Evolutionary conservation across 2,888 invertebrate genomes (phyloP).

Genomic region (Sericinus montela): DNA sequence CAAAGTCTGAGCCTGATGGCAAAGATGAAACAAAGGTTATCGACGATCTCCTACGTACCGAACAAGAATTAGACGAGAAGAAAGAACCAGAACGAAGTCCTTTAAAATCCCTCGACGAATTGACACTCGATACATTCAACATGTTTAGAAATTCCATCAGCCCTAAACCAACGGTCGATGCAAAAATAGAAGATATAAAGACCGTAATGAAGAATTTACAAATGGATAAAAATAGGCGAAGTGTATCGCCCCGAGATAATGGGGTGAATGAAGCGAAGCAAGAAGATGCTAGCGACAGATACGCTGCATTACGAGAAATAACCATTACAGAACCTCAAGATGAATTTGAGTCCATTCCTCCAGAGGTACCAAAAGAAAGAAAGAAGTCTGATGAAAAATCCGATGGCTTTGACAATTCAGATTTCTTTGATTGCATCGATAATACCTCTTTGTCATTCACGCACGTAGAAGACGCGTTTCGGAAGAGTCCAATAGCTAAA

Average conservation of each 20-base stretch:
- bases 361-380: slow-evolving; percentile 67
- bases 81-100: slow-evolving; percentile 59
- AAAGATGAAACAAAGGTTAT: slow-evolving; percentile 41
- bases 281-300: slow-evolving; percentile 81
- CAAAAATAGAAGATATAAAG: slow-evolving; percentile 70
- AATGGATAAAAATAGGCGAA: slow-evolving; percentile 54
- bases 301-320: slow-evolving; percentile 89
- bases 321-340: slow-evolving; percentile 82
- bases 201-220: slow-evolving; percentile 68
- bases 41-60: slow-evolving; percentile 43
- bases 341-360: slow-evolving; percentile 70
- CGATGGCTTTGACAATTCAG: slow-evolving; percentile 73
- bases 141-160: slow-evolving; percentile 67
- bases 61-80: slow-evolving; percentile 41
- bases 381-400: slow-evolving; percentile 76
- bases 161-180: slow-evolving; percentile 65
- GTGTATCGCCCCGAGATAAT: slow-evolving; percentile 71
- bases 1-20: slow-evolving; percentile 60
- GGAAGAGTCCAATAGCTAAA: slow-evolving; percentile 65
- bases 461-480: slow-evolving; percentile 72
- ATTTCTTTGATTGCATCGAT: slow-evolving; percentile 75
- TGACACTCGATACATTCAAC: slow-evolving; percentile 62
- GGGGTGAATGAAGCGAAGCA: slow-evolving; percentile 55
- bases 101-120: slow-evolving; percentile 59
- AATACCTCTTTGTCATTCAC: slow-evolving; percentile 72